These are phyloP conservation scores for Lepidurus couesii DNA, from an alignment of 1,140 invertebrate species.

Conservation along the genomic window DNA sequence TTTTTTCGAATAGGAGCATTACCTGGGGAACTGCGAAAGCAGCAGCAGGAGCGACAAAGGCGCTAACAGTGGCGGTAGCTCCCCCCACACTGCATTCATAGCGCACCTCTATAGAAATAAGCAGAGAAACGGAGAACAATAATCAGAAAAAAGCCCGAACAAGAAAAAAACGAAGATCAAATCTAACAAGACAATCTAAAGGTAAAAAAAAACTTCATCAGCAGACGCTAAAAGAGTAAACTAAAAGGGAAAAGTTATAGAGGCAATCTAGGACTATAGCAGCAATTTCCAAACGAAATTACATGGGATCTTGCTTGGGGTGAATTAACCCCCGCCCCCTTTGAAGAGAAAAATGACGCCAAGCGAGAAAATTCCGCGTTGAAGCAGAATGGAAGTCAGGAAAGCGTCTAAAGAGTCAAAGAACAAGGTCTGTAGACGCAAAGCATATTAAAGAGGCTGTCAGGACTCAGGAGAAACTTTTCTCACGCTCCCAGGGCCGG, in stretches of 20 bases:
- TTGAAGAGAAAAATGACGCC: no score
- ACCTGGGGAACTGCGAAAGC: conserved; percentile 1
- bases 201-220: no score
- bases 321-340: no score
- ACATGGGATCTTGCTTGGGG: no score
- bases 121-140: not conserved
- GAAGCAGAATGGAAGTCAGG: not conserved
- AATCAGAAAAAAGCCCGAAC: not conserved
- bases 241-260: no score
- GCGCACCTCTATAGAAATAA: not conserved
- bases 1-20: not conserved
- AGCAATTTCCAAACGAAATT: no score
- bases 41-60: conserved; percentile 9
- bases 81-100: conserved; percentile 7
- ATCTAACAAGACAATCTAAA: no score
- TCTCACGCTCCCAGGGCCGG: not conserved
- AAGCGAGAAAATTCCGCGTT: no score
- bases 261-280: no score
- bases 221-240: no score
- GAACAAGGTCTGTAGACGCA: not conserved
- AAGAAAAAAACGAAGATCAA: no score
- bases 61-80: conserved; percentile 8
- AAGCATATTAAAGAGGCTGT: not conserved
- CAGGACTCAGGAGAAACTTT: not conserved
- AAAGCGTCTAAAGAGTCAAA: not conserved